phyloP scores from a whole-genome alignment of 2,888 invertebrate species.

The Perithous albicinctus region DNA sequence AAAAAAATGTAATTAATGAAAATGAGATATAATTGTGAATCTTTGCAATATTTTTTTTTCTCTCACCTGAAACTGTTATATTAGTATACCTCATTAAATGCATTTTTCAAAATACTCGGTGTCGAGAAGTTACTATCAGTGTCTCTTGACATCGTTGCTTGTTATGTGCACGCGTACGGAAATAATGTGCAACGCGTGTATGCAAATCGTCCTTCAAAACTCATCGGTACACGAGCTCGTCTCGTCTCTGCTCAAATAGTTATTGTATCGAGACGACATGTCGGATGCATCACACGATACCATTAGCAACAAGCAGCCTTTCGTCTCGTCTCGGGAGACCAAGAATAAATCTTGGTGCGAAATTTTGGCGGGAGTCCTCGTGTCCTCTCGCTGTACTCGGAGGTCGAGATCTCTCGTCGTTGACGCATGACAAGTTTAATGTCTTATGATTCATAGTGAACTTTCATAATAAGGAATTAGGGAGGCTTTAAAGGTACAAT shows the following conservation, averaged over 20 bases:
- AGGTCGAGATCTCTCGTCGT: conserved; percentile 48
- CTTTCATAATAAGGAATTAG: background rate
- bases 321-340: conserved; percentile 35
- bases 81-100: too few species aligned
- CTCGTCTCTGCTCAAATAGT: conserved; percentile 8
- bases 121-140: too few species aligned
- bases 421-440: conserved; percentile 17
- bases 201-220: conserved; percentile 29
- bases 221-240: conserved; percentile 5
- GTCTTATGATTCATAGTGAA: background rate
- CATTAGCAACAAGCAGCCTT: conserved; percentile 3
- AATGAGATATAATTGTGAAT: too few species aligned
- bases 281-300: conserved; percentile 7
- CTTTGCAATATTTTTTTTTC: too few species aligned
- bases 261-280: conserved; percentile 26
- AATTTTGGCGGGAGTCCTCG: conserved; percentile 50
- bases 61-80: too few species aligned
- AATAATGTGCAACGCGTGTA: conserved; percentile 16
- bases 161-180: background rate
- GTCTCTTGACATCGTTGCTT: background rate
- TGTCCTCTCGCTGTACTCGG: conserved; percentile 33
- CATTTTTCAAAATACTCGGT: too few species aligned
- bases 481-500: too few species aligned
- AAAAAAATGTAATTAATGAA: too few species aligned
- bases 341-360: conserved; percentile 51